Evolutionary conservation across 30 jellyfish, hydroid and myxozoan species (phyloP).

Genomic region (Chrysaora quinquecirrha): DNA sequence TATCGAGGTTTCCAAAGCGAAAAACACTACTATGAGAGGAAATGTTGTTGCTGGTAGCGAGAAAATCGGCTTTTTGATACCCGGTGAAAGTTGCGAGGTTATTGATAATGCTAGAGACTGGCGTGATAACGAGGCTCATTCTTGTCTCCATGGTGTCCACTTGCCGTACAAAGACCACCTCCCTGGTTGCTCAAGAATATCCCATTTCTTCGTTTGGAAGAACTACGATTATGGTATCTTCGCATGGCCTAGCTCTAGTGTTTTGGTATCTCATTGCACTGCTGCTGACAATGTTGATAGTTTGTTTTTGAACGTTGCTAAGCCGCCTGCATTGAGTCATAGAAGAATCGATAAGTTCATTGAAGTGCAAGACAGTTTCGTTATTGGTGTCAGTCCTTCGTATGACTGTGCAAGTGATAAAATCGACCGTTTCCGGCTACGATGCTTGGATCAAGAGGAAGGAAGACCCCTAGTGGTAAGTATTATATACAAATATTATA

Average conservation of each 20-base stretch:
- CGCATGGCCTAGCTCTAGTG: conserved; percentile 67
- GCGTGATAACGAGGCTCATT: conserved; percentile 77
- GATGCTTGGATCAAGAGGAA: conserved; percentile 30
- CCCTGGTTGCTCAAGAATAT: conserved; percentile 53
- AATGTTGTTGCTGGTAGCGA: conserved; percentile 97
- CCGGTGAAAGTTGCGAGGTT: conserved; percentile 73
- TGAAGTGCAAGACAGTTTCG: conserved; percentile 62
- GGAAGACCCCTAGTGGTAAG: conserved; percentile 34
- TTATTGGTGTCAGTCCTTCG: conserved; percentile 84
- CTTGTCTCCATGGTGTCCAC: conserved; percentile 73
- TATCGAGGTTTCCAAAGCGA: conserved; percentile 66
- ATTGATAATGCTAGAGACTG: conserved; percentile 9
- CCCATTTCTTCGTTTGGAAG: conserved; percentile 80
- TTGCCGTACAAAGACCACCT: conserved; percentile 31
- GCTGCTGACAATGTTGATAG: conserved; percentile 72
- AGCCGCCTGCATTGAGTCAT: conserved; percentile 81
- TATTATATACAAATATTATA: no score
- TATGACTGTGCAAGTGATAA: conserved; percentile 72
- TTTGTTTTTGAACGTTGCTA: conserved; percentile 53
- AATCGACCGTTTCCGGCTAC: conserved; percentile 62
- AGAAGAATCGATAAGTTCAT: conserved; percentile 32
- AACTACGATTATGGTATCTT: conserved; percentile 86
- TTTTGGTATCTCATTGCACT: conserved; percentile 70
- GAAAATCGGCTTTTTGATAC: conserved; percentile 67
- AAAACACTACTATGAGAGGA: conserved; percentile 69